Percentiles rank a stretch among this genome's conserved stretches.
These are phyloP conservation scores for Melanchra persicariae DNA, from an alignment of 2,888 invertebrate species.

Conservation along the genomic window DNA sequence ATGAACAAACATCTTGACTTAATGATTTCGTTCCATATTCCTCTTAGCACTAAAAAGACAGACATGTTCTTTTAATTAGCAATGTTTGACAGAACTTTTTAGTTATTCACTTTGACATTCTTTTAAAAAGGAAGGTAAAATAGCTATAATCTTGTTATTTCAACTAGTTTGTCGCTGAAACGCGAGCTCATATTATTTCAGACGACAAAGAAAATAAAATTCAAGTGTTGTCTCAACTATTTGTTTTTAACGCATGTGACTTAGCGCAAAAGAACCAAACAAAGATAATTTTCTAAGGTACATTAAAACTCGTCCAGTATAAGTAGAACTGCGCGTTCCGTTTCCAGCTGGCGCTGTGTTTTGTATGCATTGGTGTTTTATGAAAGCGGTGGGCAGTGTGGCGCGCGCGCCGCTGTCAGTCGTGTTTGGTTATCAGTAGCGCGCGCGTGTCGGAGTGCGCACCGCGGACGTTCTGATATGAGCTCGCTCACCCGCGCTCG, in stretches of 20 bases:
- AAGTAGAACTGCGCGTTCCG: conserved; percentile 62
- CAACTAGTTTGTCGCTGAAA: conserved; percentile 26
- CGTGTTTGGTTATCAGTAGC: conserved; percentile 75
- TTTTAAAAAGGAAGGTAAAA: conserved; percentile 5
- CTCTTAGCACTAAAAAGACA: not conserved
- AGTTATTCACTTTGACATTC: not conserved
- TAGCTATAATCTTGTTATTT: not conserved
- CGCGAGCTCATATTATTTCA: conserved; percentile 34
- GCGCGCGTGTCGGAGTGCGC: conserved; percentile 82
- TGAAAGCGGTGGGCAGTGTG: conserved; percentile 66
- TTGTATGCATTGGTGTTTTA: conserved; percentile 54
- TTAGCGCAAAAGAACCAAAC: conserved; percentile 43
- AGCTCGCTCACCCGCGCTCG: conserved; percentile 76
- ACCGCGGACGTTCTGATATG: conserved; percentile 82
- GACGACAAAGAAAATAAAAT: conserved; percentile 33
- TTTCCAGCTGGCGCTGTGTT: conserved; percentile 57
- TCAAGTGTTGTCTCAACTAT: conserved; percentile 12
- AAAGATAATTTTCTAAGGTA: conserved; percentile 57
- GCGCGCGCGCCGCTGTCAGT: conserved; percentile 82
- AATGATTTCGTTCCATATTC: not conserved
- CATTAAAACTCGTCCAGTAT: conserved; percentile 57
- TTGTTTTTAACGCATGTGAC: conserved; percentile 18
- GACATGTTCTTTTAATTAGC: not conserved
- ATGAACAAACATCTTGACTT: conserved; percentile 16
- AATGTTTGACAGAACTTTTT: not conserved